Evolutionary conservation across 2,797 vertebrate genomes (phyloP).

Genomic region (Catostomus latipinnis): DNA sequence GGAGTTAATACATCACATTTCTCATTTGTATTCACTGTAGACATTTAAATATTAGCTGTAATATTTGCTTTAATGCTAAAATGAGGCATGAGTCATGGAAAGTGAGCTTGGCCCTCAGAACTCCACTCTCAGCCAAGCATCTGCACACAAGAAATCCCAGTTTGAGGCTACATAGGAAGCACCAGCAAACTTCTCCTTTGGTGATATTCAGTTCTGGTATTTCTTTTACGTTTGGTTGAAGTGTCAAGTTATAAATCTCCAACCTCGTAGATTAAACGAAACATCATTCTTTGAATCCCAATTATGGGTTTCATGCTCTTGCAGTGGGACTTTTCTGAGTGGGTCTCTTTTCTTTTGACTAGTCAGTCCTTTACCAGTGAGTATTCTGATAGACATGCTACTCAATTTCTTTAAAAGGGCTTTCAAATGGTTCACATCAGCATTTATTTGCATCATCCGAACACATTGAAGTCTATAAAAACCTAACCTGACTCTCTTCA

Average conservation of each 20-base stretch:
- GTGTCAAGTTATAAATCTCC: neutral
- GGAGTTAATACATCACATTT: neutral
- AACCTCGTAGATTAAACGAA: neutral
- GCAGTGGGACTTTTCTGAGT: conserved; percentile 47
- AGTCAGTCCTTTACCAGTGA: neutral
- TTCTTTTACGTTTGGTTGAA: neutral
- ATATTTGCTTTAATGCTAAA: conserved; percentile 12
- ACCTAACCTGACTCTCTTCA: too few species aligned
- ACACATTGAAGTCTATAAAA: too few species aligned
- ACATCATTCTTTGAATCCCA: too few species aligned
- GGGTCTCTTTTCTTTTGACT: neutral
- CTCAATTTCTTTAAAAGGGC: too few species aligned
- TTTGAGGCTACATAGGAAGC: conserved; percentile 50
- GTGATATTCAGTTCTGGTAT: conserved; percentile 46
- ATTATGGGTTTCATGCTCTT: neutral
- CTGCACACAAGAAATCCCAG: conserved; percentile 21
- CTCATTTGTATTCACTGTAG: conserved; percentile 1
- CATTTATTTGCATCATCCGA: too few species aligned
- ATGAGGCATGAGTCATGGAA: conserved; percentile 10
- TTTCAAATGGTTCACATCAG: too few species aligned
- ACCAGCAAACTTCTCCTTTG: neutral
- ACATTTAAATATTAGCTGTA: conserved; percentile 23
- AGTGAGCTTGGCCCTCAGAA: conserved; percentile 32
- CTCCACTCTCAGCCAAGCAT: conserved; percentile 50
- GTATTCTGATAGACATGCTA: neutral